Conservation (phyloP, 2,113 vertebrate species). For the Galeopterus variegatus region DNA sequence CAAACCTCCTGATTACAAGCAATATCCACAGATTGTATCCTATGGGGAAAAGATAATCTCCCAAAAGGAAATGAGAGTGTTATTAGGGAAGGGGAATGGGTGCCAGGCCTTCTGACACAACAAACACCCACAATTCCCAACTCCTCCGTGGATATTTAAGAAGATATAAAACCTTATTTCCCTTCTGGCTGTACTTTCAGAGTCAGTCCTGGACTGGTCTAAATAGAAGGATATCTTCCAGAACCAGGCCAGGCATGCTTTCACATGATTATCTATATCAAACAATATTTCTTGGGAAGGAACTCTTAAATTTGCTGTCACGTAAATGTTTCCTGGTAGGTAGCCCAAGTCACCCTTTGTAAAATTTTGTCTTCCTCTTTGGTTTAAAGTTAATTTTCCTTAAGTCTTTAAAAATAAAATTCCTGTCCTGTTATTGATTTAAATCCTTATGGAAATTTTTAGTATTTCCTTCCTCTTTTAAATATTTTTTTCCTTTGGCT, state of each 20-base stretch:
- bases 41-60: background rate
- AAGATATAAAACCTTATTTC: background rate
- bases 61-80: background rate
- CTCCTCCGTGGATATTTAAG: background rate
- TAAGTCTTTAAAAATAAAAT: conserved; percentile 36
- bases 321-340: background rate
- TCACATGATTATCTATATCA: background rate
- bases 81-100: background rate
- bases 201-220: background rate
- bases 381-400: conserved; percentile 23
- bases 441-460: conserved; percentile 12
- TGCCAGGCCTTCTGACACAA: background rate
- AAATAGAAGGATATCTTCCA: background rate
- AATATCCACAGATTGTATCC: background rate
- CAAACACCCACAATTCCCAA: background rate
- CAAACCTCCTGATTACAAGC: background rate
- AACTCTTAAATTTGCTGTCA: conserved; percentile 6
- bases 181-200: background rate
- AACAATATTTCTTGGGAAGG: background rate
- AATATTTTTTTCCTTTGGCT: background rate
- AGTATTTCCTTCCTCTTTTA: conserved; percentile 18
- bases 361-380: background rate
- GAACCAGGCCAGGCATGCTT: background rate
- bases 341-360: background rate
- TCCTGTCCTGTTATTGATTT: conserved; percentile 13